These are phyloP conservation scores for Acinonyx jubatus DNA, from an alignment of 2,113 vertebrate genomes.

Conservation along the genomic window DNA sequence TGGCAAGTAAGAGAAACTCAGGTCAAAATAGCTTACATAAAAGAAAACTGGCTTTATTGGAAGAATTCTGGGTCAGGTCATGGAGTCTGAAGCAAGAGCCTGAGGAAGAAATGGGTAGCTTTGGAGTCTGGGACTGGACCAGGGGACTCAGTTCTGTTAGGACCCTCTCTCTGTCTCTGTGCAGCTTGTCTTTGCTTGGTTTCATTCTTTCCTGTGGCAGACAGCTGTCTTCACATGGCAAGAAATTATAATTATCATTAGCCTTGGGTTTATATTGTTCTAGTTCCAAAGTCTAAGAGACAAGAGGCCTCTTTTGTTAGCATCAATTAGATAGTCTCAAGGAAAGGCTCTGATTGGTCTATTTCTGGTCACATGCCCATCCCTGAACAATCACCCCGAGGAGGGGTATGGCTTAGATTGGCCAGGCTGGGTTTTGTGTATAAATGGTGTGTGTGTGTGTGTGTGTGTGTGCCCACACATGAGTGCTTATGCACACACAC, in stretches of 20 bases:
- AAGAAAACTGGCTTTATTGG: neutral
- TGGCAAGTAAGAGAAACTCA: neutral
- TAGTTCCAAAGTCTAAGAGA: neutral
- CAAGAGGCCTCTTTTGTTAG: neutral
- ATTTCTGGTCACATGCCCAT: neutral
- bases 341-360: neutral
- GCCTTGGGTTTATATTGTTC: neutral
- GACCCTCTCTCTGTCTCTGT: neutral
- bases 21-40: neutral
- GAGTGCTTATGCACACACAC: accelerated
- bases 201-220: neutral
- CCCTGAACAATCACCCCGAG: neutral
- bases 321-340: neutral
- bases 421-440: neutral
- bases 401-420: too few species aligned
- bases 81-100: neutral
- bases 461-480: too few species aligned
- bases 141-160: neutral
- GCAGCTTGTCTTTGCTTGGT: neutral
- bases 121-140: neutral
- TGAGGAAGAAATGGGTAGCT: neutral
- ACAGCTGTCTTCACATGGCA: neutral
- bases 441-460: neutral
- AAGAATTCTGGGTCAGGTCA: neutral
- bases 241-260: neutral